Conservation (phyloP, 2,797 vertebrate species). For the Psittacula derbiana region DNA sequence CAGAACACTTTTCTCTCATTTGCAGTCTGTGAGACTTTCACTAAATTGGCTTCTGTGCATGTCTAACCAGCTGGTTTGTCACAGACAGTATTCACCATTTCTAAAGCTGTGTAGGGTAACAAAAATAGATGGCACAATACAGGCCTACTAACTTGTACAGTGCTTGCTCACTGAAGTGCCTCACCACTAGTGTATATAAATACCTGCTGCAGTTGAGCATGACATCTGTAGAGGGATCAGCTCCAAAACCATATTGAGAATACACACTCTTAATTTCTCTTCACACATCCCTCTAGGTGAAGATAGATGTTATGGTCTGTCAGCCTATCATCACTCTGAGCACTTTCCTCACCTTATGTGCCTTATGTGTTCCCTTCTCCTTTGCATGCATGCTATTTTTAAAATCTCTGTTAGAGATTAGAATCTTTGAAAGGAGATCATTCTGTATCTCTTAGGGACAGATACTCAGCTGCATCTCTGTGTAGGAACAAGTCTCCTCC, state of each 20-base stretch:
- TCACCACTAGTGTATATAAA: conserved; percentile 22
- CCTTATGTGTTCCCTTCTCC: not conserved
- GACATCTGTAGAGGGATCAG: conserved; percentile 35
- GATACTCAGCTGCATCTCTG: not conserved
- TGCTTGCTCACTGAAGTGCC: not conserved
- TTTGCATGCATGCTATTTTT: not conserved
- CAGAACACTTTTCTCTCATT: not conserved
- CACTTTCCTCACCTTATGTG: not conserved
- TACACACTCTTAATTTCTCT: conserved; percentile 19
- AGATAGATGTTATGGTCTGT: conserved; percentile 4
- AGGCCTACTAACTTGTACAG: not conserved
- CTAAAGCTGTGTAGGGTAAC: not conserved
- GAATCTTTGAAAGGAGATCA: not conserved
- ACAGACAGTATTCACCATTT: not conserved
- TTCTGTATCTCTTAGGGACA: not conserved
- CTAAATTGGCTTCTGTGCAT: not conserved
- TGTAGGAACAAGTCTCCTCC: not conserved
- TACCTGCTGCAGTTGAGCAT: conserved; percentile 9
- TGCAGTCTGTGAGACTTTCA: not conserved
- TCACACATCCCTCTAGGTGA: not conserved
- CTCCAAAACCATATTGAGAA: conserved; percentile 5
- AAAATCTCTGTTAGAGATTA: not conserved
- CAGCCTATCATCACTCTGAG: not conserved
- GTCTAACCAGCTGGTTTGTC: not conserved
- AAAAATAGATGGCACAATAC: not conserved